Percentiles rank a stretch among this genome's conserved stretches.
Conservation (phyloP, 2,113 vertebrate species). For the Bos indicus region DNA sequence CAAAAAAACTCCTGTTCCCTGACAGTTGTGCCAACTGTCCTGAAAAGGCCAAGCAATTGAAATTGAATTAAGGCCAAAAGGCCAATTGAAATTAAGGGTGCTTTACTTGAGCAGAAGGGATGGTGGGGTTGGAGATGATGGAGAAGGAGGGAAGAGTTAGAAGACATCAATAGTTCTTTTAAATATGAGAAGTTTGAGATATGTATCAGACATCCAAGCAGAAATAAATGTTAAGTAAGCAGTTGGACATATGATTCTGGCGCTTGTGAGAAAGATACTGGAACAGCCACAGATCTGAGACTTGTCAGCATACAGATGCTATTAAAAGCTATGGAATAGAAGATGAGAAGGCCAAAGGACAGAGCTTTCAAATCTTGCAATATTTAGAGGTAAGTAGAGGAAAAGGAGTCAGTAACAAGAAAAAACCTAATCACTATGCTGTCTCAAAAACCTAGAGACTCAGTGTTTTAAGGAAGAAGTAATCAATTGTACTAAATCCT, state of each 20-base stretch:
- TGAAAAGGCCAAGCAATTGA: neutral
- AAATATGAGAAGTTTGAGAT: neutral
- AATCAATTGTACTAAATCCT: neutral
- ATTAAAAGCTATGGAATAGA: neutral
- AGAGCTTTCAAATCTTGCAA: neutral
- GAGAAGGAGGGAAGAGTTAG: neutral
- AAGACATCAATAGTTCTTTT: slow-evolving; percentile 27
- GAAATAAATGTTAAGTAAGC: neutral
- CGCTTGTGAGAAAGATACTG: neutral
- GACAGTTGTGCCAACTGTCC: neutral
- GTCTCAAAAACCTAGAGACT: neutral
- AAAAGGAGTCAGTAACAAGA: neutral
- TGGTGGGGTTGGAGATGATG: neutral
- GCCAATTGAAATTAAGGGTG: neutral
- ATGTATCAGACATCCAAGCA: neutral
- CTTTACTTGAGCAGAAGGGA: neutral
- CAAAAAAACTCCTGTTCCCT: neutral
- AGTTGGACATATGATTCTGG: neutral
- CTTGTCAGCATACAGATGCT: neutral
- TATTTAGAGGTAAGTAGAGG: slow-evolving; percentile 7
- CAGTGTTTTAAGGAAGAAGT: neutral
- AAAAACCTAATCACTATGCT: neutral
- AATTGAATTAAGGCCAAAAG: neutral
- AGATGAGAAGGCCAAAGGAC: neutral
- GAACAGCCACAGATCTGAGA: neutral